Percentiles rank a stretch among this genome's conserved stretches.
These are phyloP conservation scores for Capitella teleta DNA, from an alignment of 1,140 invertebrate species.

Conservation along the genomic window DNA sequence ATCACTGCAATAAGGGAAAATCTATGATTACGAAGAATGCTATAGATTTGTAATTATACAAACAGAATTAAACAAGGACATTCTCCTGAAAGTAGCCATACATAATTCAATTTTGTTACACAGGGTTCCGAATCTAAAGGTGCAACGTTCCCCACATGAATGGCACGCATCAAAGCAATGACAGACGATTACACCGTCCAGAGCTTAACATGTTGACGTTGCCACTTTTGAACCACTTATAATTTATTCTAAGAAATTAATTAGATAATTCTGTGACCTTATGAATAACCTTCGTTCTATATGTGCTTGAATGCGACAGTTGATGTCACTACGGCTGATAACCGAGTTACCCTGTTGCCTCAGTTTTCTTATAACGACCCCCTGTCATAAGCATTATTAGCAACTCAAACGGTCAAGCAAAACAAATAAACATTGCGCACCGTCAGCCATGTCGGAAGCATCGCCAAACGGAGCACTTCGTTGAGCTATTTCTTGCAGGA, in stretches of 20 bases:
- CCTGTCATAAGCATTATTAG: neutral
- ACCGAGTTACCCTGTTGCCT: no score
- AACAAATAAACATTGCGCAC: neutral
- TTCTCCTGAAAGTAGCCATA: neutral
- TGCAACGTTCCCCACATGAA: no score
- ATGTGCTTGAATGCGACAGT: neutral
- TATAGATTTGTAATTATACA: neutral
- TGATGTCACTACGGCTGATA: no score
- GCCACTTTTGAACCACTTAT: no score
- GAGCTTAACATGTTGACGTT: no score
- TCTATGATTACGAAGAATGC: neutral
- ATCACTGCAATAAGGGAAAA: constrained; percentile 20
- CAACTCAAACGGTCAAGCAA: neutral
- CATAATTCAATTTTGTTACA: neutral
- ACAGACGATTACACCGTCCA: no score
- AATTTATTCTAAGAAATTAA: no score
- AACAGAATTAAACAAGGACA: neutral
- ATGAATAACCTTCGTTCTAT: neutral
- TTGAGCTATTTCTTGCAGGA: constrained; percentile 48
- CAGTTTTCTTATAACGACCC: neutral
- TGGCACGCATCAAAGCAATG: no score
- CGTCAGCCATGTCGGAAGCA: neutral
- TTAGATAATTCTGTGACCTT: no score
- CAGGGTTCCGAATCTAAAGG: neutral
- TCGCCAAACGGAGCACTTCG: constrained; percentile 18